Evolutionary conservation across 2,888 invertebrate species (phyloP), one percentile per base, ranked within the genome.

Genomic region (Thereva unica): DNA sequence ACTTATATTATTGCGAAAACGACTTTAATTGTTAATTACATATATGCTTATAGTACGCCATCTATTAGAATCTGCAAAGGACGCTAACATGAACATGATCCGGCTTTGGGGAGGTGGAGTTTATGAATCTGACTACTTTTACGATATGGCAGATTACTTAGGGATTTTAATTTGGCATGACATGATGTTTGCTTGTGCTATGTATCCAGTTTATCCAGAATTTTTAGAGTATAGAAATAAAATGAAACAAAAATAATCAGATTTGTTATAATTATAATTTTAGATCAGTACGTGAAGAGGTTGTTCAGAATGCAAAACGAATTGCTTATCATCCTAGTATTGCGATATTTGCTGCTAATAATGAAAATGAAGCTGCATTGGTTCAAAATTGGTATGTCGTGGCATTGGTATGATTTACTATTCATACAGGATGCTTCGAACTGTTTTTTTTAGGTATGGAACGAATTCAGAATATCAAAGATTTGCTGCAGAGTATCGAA

Each of bases 61-160:
- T 70, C 81, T 95, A 1, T 78, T 97, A 44, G 76, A 79, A 63
- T 87, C 92, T 0, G 90, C 90, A 0, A 86, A 85, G 71, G 86
- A 89, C 6, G 88, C 89, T 0, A 87, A 97, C 76, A 95, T 96
- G 92, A 92, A 93, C 75, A 93, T 94, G 89, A 81, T 98, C 9
- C 84, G 98, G n/a, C 92, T 98, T 1, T 99, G 98, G 98, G 98
- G 98, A 37, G 98, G 98, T n/a, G 98, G 97, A 0, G 83, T 94
- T 0, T 99, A 97, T 75, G 97, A 97, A 77, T 88, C 90, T 0
- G 92, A 97, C 72, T 85, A 86, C 67, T 97, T 98, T 80, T 99
- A 98, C 78, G 83, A 89, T 70, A 78, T 89, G 42, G 93, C 95
- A 65, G 97, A 98, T 77, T 85, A 90, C 75, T 82, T 91, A 57